phyloP scores from a whole-genome alignment of 1,140 invertebrate species.

The Bombus sylvicola region DNA sequence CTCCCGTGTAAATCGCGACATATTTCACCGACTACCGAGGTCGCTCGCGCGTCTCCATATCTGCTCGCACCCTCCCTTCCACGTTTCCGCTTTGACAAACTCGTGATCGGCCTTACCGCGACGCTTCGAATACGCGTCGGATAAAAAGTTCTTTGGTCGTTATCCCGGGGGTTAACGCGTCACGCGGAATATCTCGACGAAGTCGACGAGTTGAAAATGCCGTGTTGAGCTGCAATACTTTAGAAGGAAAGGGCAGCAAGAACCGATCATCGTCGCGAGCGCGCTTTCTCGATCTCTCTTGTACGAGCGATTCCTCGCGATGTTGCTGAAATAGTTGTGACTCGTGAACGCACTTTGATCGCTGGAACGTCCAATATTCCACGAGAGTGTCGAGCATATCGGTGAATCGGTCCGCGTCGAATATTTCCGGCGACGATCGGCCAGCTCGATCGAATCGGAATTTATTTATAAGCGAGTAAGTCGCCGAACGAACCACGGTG shows the following conservation, averaged over 20 bases:
- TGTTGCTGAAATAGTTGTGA: neutral
- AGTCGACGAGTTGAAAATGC: conserved; percentile 51
- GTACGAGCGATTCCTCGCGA: conserved; percentile 1
- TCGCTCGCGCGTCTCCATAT: conserved; percentile 7
- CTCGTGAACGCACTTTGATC: neutral
- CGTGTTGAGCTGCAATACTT: neutral
- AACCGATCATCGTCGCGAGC: neutral
- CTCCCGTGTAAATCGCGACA: conserved; percentile 82
- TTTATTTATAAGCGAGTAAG: conserved; percentile 61
- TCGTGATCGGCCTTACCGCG: conserved; percentile 30
- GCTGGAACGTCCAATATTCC: neutral
- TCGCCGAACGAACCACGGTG: conserved; percentile 39
- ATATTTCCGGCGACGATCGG: conserved; percentile 17
- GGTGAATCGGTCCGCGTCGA: neutral
- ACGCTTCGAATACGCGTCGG: conserved; percentile 50
- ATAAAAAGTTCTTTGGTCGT: conserved; percentile 69
- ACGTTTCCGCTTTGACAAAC: neutral
- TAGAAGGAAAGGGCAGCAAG: neutral
- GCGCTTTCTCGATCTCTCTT: neutral
- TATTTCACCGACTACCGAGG: conserved; percentile 78
- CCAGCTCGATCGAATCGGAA: conserved; percentile 12
- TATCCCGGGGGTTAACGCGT: conserved; percentile 67
- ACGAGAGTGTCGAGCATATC: neutral
- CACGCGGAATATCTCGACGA: neutral
- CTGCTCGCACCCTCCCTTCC: neutral